A percentile compares a stretch with the other conserved stretches of the same genome.
These are phyloP conservation scores for Brienomyrus longianalis DNA, from an alignment of 2,113 vertebrate species.

Conservation along the genomic window DNA sequence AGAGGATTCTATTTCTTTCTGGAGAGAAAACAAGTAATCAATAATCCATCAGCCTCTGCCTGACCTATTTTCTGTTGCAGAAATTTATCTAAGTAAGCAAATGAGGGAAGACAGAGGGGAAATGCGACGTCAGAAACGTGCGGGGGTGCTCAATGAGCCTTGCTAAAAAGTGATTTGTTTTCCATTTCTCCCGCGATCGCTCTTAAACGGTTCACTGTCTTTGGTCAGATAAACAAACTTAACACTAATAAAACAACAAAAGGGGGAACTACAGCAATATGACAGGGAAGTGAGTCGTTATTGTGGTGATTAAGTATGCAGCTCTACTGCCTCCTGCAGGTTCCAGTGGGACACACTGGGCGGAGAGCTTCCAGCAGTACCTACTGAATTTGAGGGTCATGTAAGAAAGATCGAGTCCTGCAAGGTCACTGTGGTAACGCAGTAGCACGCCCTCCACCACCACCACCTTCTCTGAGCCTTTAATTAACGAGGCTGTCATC, in stretches of 20 bases:
- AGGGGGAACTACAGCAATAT: neutral
- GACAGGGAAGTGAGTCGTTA: neutral
- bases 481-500: neutral
- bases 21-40: slow-evolving; percentile 36
- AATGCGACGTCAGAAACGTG: slow-evolving; percentile 33
- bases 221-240: slow-evolving; percentile 23
- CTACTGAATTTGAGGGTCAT: neutral
- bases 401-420: neutral
- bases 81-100: slow-evolving; percentile 56
- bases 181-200: slow-evolving; percentile 36
- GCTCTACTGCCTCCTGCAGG: neutral
- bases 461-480: neutral
- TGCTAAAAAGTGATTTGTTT: slow-evolving; percentile 45
- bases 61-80: slow-evolving; percentile 46
- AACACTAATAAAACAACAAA: slow-evolving; percentile 18
- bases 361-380: neutral
- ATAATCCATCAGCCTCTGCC: slow-evolving; percentile 45
- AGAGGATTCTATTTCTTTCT: neutral
- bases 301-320: neutral
- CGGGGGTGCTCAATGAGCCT: slow-evolving; percentile 55
- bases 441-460: too few relatives aligned
- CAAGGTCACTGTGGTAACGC: neutral
- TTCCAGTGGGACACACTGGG: neutral
- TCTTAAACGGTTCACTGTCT: slow-evolving; percentile 32
- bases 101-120: slow-evolving; percentile 37